A percentile compares a stretch with the other conserved stretches of the same genome.
Conservation (phyloP, 2,797 vertebrate genomes). For the Parauchenoglanis ngamensis region DNA sequence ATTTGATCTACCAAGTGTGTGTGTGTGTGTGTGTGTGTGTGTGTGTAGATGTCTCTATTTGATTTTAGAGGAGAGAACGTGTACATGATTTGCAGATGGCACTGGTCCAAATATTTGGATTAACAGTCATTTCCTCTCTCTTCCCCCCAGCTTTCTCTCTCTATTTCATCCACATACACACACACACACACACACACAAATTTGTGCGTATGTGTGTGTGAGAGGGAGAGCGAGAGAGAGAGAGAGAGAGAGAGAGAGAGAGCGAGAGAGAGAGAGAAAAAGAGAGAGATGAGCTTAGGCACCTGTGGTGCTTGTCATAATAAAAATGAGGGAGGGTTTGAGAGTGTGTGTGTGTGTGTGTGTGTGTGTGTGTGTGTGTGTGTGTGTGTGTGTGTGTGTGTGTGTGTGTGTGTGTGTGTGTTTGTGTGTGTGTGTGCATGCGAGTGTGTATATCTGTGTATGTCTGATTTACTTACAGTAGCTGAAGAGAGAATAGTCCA, state of each 20-base stretch:
- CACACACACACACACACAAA: too few species aligned
- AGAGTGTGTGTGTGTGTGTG: background rate
- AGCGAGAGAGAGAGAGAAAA: background rate
- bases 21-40: conserved; percentile 19
- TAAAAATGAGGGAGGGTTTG: background rate
- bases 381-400: background rate
- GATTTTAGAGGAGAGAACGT: background rate
- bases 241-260: background rate
- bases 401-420: background rate
- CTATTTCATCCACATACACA: too few species aligned
- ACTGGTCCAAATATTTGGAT: conserved; percentile 20
- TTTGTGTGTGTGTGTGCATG: background rate
- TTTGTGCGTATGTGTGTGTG: background rate
- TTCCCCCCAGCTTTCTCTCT: background rate
- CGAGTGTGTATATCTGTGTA: conserved; percentile 1
- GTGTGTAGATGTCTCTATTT: conserved; percentile 21
- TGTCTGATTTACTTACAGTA: conserved; percentile 84
- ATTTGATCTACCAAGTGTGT: background rate
- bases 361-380: background rate
- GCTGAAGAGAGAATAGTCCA: conserved; percentile 92
- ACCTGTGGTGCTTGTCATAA: conserved; percentile 12
- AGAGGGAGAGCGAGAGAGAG: background rate
- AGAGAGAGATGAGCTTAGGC: conserved; percentile 1
- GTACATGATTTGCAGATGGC: background rate
- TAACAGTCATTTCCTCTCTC: conserved; percentile 9